Evolutionary conservation across 2,888 invertebrate genomes (phyloP).

Genomic region (Cartodere bifasciata): DNA sequence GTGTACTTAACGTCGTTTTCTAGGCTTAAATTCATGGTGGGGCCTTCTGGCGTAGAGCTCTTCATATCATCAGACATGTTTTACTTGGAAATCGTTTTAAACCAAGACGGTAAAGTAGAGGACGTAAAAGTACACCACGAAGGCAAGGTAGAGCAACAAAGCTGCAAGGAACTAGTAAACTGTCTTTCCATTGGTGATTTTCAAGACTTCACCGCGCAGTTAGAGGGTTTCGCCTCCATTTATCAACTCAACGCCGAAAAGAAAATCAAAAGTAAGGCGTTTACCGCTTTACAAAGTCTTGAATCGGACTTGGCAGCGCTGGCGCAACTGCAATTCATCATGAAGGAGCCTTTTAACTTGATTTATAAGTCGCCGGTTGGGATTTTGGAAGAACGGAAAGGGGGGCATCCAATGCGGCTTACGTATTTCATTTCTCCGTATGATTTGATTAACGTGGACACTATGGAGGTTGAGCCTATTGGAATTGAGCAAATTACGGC

Average conservation of each 20-base stretch:
- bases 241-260: slow-evolving; percentile 92
- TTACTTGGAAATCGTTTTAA: slow-evolving; percentile 81
- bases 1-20: slow-evolving; percentile 10
- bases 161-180: slow-evolving; percentile 77
- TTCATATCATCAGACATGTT: slow-evolving; percentile 96
- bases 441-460: slow-evolving; percentile 70
- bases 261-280: slow-evolving; percentile 88
- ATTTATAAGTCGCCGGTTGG: slow-evolving; percentile 86
- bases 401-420: slow-evolving; percentile 86
- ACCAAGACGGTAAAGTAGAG: slow-evolving; percentile 68
- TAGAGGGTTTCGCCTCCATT: slow-evolving; percentile 74
- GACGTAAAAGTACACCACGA: slow-evolving; percentile 90
- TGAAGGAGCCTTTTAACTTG: slow-evolving; percentile 57
- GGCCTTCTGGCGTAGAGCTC: slow-evolving; percentile 64
- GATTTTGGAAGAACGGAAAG: slow-evolving; percentile 65
- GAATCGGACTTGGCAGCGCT: slow-evolving; percentile 79
- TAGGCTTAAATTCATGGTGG: slow-evolving; percentile 77
- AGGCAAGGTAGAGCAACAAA: slow-evolving; percentile 71
- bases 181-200: slow-evolving; percentile 79
- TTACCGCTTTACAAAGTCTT: slow-evolving; percentile 80
- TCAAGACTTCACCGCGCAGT: slow-evolving; percentile 79
- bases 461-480: slow-evolving; percentile 57
- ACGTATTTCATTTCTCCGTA: slow-evolving; percentile 92
- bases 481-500: slow-evolving; percentile 58
- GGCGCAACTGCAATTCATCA: slow-evolving; percentile 62